These are phyloP conservation scores for Callithrix jacchus DNA, from an alignment of 2,113 vertebrate genomes.

Conservation along the genomic window DNA sequence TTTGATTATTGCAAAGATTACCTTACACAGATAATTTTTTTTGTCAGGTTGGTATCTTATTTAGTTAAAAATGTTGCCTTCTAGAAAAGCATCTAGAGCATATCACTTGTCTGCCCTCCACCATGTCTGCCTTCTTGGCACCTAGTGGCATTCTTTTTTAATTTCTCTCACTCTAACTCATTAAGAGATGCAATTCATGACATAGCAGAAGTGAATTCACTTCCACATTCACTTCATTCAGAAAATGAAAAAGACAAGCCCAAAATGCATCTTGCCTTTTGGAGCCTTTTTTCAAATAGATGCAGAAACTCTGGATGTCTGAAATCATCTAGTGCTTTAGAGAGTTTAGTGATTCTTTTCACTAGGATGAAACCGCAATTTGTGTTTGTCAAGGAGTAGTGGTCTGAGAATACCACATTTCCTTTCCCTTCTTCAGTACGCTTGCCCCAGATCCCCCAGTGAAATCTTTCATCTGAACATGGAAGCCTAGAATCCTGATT, in stretches of 20 bases:
- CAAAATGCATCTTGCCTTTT: not conserved
- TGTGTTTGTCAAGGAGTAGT: not conserved
- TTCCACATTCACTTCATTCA: not conserved
- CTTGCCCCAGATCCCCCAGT: not conserved
- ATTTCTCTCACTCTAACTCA: not conserved
- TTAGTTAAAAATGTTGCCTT: not conserved
- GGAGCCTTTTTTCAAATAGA: not conserved
- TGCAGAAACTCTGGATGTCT: not conserved
- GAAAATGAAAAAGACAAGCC: not conserved
- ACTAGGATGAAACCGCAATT: not conserved
- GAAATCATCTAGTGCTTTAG: not conserved
- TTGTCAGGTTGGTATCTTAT: not conserved
- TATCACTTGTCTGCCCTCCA: not conserved
- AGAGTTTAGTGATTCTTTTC: not conserved
- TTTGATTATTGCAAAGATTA: slow-evolving; percentile 30
- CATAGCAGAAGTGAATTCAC: not conserved
- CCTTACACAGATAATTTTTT: not conserved
- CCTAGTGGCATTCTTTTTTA: not conserved
- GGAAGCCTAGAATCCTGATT: not conserved
- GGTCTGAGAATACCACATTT: not conserved
- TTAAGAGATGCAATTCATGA: not conserved
- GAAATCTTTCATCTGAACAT: not conserved
- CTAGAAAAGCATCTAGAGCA: not conserved
- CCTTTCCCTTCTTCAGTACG: not conserved
- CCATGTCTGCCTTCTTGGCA: not conserved